These are phyloP conservation scores for Heliopora coerulea DNA, from an alignment of 92 coral and sea anemone species.

Conservation along the genomic window DNA sequence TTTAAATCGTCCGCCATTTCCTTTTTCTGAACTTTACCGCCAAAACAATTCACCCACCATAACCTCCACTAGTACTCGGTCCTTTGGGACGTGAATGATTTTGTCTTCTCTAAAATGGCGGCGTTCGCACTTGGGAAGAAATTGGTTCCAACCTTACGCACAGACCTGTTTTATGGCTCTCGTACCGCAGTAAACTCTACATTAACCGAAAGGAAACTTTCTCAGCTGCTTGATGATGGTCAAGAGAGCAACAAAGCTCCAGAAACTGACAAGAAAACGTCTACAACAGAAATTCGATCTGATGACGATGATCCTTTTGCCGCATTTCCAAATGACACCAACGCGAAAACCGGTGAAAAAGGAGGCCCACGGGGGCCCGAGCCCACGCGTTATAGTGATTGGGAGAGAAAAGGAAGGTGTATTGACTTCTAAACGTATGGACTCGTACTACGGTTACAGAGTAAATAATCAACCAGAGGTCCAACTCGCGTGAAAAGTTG, in stretches of 20 bases:
- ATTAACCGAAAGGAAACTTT: slow-evolving; percentile 8
- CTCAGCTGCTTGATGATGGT: slow-evolving; percentile 16
- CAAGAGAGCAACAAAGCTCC: not conserved
- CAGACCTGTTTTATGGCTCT: slow-evolving; percentile 10
- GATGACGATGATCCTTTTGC: slow-evolving; percentile 73
- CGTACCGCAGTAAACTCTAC: slow-evolving; percentile 19
- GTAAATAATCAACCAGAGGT: too few relatives aligned
- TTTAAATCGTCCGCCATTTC: slow-evolving; percentile 9
- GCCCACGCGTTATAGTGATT: slow-evolving; percentile 98
- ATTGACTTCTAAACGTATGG: slow-evolving; percentile 67
- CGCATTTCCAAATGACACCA: slow-evolving; percentile 81
- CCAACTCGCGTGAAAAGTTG: too few relatives aligned
- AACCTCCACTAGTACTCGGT: slow-evolving; percentile 17
- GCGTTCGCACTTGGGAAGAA: not conserved
- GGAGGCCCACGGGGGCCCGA: slow-evolving; percentile 99
- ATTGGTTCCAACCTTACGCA: not conserved
- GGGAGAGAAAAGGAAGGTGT: slow-evolving; percentile 99
- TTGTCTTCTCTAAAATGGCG: too few relatives aligned
- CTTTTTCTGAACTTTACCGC: slow-evolving; percentile 28
- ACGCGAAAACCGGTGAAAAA: slow-evolving; percentile 84
- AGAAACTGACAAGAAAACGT: slow-evolving; percentile 41
- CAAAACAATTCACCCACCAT: slow-evolving; percentile 5
- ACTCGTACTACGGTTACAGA: not conserved
- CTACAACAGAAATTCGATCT: not conserved
- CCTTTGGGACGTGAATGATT: too few relatives aligned